These are phyloP conservation scores for Synanthedon vespiformis DNA, from an alignment of 2,888 invertebrate genomes.

Conservation along the genomic window DNA sequence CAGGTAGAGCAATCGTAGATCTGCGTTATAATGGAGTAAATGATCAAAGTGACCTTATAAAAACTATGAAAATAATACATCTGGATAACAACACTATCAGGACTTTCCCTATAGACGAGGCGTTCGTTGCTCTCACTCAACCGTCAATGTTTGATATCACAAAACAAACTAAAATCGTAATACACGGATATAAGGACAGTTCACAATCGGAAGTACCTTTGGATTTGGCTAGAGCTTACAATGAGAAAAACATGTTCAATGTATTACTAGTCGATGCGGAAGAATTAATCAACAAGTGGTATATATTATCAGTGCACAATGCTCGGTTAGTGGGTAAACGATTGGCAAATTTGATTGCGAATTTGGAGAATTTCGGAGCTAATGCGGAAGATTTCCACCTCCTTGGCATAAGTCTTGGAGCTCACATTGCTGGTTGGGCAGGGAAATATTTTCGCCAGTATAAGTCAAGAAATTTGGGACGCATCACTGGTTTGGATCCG, in stretches of 20 bases:
- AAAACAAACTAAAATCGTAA: conserved; percentile 57
- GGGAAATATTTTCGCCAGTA: conserved; percentile 56
- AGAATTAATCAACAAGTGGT: conserved; percentile 51
- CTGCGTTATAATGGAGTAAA: conserved; percentile 38
- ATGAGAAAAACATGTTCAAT: conserved; percentile 56
- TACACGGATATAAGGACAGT: conserved; percentile 60
- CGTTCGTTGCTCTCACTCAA: conserved; percentile 39
- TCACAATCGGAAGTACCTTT: conserved; percentile 51
- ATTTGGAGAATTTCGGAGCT: conserved; percentile 53
- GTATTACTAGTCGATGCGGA: conserved; percentile 58
- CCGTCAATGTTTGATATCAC: conserved; percentile 48
- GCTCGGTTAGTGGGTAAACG: conserved; percentile 63
- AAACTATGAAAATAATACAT: conserved; percentile 51
- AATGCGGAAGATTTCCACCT: conserved; percentile 64
- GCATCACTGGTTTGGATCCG: conserved; percentile 62
- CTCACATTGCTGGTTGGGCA: conserved; percentile 67
- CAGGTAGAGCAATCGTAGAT: conserved; percentile 62
- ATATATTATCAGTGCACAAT: conserved; percentile 54
- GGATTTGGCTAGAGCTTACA: conserved; percentile 52
- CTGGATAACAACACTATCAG: conserved; percentile 29
- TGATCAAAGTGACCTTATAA: conserved; percentile 39
- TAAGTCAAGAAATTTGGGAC: conserved; percentile 42
- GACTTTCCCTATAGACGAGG: conserved; percentile 46
- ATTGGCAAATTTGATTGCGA: conserved; percentile 60
- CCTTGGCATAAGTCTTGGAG: conserved; percentile 71